Percentiles rank a stretch among this genome's conserved stretches.
phyloP scores from a whole-genome alignment of 2,888 invertebrate genomes.

The Ptychoptera albimana region DNA sequence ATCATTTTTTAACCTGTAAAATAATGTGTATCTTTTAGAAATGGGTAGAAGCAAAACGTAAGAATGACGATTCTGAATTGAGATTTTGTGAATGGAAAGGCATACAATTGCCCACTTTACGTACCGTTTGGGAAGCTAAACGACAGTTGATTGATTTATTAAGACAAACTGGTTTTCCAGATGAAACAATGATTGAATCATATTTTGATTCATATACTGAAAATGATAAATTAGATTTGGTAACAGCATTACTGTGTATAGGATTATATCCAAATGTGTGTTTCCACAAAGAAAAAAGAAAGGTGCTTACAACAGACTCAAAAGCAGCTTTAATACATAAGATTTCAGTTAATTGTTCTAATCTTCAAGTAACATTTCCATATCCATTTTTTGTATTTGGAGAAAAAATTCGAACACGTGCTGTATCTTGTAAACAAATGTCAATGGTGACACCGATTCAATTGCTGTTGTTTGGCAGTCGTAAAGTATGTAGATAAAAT shows the following conservation, averaged over 20 bases:
- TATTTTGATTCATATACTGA: constrained; percentile 59
- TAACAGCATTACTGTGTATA: constrained; percentile 71
- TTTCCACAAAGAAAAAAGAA: constrained; percentile 86
- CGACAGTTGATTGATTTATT: constrained; percentile 50
- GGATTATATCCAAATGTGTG: constrained; percentile 97
- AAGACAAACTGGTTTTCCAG: constrained; percentile 71
- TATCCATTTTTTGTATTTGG: constrained; percentile 96
- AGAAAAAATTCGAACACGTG: constrained; percentile 91
- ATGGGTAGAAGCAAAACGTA: constrained; percentile 52
- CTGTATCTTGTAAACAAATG: constrained; percentile 92
- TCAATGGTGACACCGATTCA: constrained; percentile 93
- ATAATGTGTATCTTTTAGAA: constrained; percentile 27
- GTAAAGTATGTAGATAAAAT: constrained; percentile 41
- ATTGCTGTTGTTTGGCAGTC: constrained; percentile 78
- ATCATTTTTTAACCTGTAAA: constrained; percentile 28
- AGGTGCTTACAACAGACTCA: constrained; percentile 88
- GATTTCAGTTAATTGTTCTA: constrained; percentile 88
- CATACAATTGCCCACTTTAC: constrained; percentile 72
- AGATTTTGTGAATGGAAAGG: constrained; percentile 86
- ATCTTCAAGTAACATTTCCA: constrained; percentile 66
- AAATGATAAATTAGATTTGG: constrained; percentile 65
- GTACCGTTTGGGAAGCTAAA: constrained; percentile 86
- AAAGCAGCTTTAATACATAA: constrained; percentile 92
- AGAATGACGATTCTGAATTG: constrained; percentile 60
- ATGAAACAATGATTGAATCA: constrained; percentile 62